Conservation (phyloP, 2,113 vertebrate genomes). For the Actenoides lindsayi region DNA sequence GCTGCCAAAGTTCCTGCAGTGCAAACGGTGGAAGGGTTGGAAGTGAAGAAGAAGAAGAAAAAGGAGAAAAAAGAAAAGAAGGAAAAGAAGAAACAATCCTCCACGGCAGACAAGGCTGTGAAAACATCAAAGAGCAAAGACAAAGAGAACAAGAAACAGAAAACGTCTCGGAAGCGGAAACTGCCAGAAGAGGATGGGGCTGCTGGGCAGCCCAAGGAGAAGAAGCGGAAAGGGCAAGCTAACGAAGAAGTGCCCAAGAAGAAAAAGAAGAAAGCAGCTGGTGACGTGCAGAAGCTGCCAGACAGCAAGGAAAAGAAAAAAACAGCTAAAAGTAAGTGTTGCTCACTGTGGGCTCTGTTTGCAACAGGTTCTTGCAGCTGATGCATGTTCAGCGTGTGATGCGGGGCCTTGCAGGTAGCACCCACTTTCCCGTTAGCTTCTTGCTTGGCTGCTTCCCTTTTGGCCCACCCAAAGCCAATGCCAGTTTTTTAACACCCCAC, state of each 20-base stretch:
- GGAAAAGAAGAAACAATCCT: conserved; percentile 30
- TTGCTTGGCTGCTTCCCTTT: neutral
- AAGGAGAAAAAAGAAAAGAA: conserved; percentile 66
- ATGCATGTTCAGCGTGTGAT: neutral
- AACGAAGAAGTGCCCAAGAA: conserved; percentile 46
- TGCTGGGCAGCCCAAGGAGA: conserved; percentile 60
- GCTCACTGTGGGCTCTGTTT: neutral
- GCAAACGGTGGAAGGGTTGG: neutral
- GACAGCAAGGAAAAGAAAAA: conserved; percentile 68
- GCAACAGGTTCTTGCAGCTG: neutral
- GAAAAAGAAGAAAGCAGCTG: conserved; percentile 63
- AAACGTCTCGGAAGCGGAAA: conserved; percentile 56
- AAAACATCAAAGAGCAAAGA: conserved; percentile 44
- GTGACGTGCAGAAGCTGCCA: conserved; percentile 13
- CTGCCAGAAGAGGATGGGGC: neutral
- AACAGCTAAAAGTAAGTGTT: conserved; percentile 73
- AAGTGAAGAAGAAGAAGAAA: conserved; percentile 56
- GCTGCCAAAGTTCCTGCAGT: neutral
- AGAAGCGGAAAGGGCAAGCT: conserved; percentile 43
- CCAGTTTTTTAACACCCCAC: neutral
- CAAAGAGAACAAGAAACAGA: conserved; percentile 70
- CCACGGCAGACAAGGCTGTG: neutral
- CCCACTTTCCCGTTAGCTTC: neutral
- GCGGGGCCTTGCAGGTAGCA: neutral
- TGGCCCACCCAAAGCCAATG: neutral